Evolutionary conservation across 2,113 vertebrate genomes (phyloP), one percentile per base, ranked within the genome.

Genomic region (Apteryx mantelli): DNA sequence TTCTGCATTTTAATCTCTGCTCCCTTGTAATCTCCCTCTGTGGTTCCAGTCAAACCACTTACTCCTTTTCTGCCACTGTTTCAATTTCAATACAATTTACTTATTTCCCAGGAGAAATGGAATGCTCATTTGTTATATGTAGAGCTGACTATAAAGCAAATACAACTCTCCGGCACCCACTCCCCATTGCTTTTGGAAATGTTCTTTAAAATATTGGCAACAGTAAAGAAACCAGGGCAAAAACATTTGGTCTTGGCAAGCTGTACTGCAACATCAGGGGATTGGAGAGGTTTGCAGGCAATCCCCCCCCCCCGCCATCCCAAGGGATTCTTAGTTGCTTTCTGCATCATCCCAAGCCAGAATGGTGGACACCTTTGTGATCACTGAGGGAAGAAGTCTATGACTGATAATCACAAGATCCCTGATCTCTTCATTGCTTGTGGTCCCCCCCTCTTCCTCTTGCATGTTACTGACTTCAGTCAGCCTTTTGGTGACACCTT

Each of bases 31-130:
- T 95, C 96, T 97, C 92, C 96, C 96, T 95, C 92, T 94, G 94
- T 95, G 86, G 78, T 92, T 97, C 95, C 95, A 93, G 95, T 96
- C 95, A 97, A 97, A 96, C 91, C 93, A 96, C 95, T 96, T 97
- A 92, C 86, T 97, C 52, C 95, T 93, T 97, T 97, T 87, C 93
- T 95, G 91, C 91, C 91, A 95, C 85, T 96, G 87, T 91, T 96
- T 97, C 95, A 94, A 93, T 96, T 95, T 93, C 97, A 95, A 95
- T 92, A 94, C 93, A 95, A 95, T 96, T 95, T 95, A 95, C 95
- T 97, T 97, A 95, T 96, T 97, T 95, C 93, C 96, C 94, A 80
- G 78, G 95, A 95, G 95, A 91, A 96, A 95, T 68, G 34, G 90
- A 88, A 96, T 95, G 94, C 91, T 96, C 93, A 95, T 95, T 97